These are phyloP conservation scores for Dendrocopos noguchii DNA, from an alignment of 2,113 vertebrate species.

Conservation along the genomic window DNA sequence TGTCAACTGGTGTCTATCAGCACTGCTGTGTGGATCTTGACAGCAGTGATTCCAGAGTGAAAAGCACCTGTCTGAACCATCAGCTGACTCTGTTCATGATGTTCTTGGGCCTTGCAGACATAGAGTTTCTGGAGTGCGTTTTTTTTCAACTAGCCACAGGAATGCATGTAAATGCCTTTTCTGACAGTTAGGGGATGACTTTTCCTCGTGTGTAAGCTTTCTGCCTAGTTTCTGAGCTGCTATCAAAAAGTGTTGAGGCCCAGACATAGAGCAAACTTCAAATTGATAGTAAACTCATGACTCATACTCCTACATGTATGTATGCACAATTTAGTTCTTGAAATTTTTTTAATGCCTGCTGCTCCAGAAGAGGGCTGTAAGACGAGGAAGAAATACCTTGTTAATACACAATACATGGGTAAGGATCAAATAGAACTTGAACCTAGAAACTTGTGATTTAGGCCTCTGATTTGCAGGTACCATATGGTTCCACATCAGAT, in stretches of 20 bases:
- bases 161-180: background rate
- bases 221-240: background rate
- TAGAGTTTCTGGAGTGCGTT: background rate
- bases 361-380: background rate
- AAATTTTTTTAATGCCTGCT: background rate
- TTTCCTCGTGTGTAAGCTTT: background rate
- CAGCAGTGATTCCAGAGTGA: background rate
- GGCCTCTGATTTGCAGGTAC: background rate
- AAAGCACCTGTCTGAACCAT: background rate
- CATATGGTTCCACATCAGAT: background rate
- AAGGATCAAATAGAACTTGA: background rate
- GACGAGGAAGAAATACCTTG: background rate
- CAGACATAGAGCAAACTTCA: background rate
- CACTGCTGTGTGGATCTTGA: background rate
- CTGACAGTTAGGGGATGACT: background rate
- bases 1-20: background rate
- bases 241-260: background rate
- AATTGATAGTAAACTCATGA: background rate
- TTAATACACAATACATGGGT: background rate
- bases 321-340: background rate
- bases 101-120: background rate
- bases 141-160: background rate
- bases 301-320: accelerated
- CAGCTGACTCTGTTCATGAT: background rate
- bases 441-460: background rate